Conservation (phyloP, 2,797 vertebrate genomes). For the Acestrorhynchus altus region DNA sequence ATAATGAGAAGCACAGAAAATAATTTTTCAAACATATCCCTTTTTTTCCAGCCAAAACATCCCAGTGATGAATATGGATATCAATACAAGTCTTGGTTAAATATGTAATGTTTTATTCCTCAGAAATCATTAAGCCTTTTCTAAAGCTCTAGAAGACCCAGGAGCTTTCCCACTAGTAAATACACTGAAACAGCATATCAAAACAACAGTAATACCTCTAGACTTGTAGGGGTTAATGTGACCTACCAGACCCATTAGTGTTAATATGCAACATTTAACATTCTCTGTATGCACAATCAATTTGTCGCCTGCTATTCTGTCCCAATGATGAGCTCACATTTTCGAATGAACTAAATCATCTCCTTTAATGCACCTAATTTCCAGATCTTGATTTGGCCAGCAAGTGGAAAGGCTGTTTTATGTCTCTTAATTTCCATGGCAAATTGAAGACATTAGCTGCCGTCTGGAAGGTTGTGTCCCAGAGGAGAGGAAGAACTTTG, state of each 20-base stretch:
- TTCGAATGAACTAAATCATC: constrained; percentile 53
- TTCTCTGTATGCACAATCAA: constrained; percentile 55
- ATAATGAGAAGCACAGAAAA: too few species aligned
- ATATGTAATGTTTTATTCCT: too few species aligned
- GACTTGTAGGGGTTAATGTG: constrained; percentile 30
- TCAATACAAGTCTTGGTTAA: too few species aligned
- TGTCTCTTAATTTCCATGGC: constrained; percentile 77
- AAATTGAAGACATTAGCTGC: constrained; percentile 77
- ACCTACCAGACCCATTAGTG: constrained; percentile 46
- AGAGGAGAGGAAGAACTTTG: not conserved
- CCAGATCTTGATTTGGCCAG: constrained; percentile 66
- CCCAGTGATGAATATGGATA: too few species aligned
- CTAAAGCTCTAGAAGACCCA: too few species aligned
- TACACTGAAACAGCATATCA: not conserved
- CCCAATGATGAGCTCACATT: constrained; percentile 40
- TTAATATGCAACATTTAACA: constrained; percentile 47
- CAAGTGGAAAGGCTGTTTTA: constrained; percentile 37
- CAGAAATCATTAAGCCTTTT: too few species aligned
- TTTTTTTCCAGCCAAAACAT: too few species aligned
- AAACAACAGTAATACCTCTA: not conserved
- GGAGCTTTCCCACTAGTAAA: not conserved
- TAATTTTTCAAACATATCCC: too few species aligned
- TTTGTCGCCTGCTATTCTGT: constrained; percentile 43
- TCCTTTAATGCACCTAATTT: constrained; percentile 57
- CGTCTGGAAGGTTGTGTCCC: constrained; percentile 64